phyloP scores from a whole-genome alignment of 2,113 vertebrate genomes.

The Rallus limicola region DNA sequence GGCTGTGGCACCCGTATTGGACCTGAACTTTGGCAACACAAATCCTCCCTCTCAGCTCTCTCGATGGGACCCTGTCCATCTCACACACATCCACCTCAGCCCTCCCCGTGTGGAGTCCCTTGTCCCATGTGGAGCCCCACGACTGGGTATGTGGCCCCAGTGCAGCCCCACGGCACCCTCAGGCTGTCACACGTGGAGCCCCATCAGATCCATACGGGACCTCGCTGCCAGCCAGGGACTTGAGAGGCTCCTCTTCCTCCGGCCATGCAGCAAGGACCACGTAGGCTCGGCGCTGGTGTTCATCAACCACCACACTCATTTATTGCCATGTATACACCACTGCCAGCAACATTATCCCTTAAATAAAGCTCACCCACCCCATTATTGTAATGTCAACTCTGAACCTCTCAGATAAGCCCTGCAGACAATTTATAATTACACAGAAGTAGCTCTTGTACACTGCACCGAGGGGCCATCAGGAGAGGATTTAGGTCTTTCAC shows the following conservation, averaged over 20 bases:
- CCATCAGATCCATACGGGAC: rapidly evolving
- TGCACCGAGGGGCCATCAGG: background rate
- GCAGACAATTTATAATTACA: conserved; percentile 67
- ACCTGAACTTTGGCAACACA: rapidly evolving
- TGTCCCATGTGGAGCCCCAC: rapidly evolving
- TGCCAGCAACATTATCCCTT: conserved; percentile 9
- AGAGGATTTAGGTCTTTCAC: conserved; percentile 40
- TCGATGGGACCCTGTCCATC: rapidly evolving
- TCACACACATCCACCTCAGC: rapidly evolving
- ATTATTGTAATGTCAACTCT: conserved; percentile 42
- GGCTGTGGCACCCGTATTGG: rapidly evolving
- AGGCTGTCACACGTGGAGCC: rapidly evolving
- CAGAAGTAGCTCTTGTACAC: background rate
- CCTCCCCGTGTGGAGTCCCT: background rate
- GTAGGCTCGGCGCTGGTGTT: rapidly evolving
- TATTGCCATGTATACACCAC: background rate
- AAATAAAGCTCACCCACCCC: conserved; percentile 57
- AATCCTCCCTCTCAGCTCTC: rapidly evolving
- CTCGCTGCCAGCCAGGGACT: background rate
- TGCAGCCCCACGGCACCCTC: background rate
- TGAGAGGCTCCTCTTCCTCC: background rate
- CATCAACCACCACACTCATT: background rate
- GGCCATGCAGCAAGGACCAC: background rate
- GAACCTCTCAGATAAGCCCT: conserved; percentile 43
- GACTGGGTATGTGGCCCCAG: background rate